Percentiles rank a stretch among this genome's conserved stretches.
These are phyloP conservation scores for Diabrotica balteata DNA, from an alignment of 2,888 invertebrate species.

Conservation along the genomic window DNA sequence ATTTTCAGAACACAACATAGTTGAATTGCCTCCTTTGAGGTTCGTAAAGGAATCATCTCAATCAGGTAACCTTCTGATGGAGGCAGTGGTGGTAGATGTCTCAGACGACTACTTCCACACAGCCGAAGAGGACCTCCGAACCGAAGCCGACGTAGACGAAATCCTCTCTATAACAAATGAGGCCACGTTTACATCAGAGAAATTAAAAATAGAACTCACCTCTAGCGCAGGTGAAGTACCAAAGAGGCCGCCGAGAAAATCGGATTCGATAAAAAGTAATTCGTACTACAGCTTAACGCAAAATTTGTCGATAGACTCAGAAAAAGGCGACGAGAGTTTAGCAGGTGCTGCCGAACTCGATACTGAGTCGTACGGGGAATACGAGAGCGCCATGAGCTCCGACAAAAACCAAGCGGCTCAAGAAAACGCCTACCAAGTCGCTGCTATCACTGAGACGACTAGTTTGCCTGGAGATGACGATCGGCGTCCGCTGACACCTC, in stretches of 20 bases:
- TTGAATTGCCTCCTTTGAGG: constrained; percentile 85
- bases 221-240: constrained; percentile 67
- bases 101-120: constrained; percentile 82
- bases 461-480: constrained; percentile 57
- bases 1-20: constrained; percentile 76
- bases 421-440: constrained; percentile 56
- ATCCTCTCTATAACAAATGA: constrained; percentile 80
- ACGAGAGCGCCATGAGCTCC: constrained; percentile 71
- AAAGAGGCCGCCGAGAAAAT: constrained; percentile 70
- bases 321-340: constrained; percentile 60
- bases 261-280: constrained; percentile 67
- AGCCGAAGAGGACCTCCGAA: constrained; percentile 83
- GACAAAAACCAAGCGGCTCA: constrained; percentile 55
- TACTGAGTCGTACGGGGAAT: constrained; percentile 70
- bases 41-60: constrained; percentile 90
- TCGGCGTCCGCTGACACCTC: constrained; percentile 53
- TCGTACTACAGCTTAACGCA: constrained; percentile 69
- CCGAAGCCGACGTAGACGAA: constrained; percentile 87
- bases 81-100: constrained; percentile 90
- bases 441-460: constrained; percentile 58
- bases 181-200: constrained; percentile 65
- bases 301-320: constrained; percentile 68
- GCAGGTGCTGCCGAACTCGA: constrained; percentile 65
- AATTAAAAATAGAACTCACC: constrained; percentile 61
- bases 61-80: constrained; percentile 87